phyloP scores from a whole-genome alignment of 2,113 vertebrate genomes.

The Thunnus maccoyii region DNA sequence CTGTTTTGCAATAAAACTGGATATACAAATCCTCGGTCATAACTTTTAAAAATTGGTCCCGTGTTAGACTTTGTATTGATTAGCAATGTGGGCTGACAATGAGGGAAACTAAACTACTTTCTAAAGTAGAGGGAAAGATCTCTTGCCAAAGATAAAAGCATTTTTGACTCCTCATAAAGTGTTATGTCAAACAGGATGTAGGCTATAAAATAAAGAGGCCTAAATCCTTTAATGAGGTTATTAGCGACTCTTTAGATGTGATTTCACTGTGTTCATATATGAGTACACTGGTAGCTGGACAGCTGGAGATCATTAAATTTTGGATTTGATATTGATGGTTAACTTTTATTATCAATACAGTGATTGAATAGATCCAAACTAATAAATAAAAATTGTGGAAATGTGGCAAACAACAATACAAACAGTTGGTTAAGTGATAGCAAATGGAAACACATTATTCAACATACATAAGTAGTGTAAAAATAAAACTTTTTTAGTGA shows the following conservation, averaged over 20 bases:
- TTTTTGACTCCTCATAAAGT: conserved; percentile 13
- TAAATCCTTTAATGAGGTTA: conserved; percentile 9
- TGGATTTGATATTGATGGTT: conserved; percentile 28
- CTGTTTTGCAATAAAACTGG: conserved; percentile 19
- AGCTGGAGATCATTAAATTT: conserved; percentile 28
- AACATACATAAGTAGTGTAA: conserved; percentile 66
- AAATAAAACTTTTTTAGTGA: conserved; percentile 67
- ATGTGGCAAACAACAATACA: conserved; percentile 55
- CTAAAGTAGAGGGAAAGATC: neutral
- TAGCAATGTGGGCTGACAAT: neutral
- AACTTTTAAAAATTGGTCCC: neutral
- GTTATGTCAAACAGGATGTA: conserved; percentile 6
- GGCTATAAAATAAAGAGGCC: conserved; percentile 12
- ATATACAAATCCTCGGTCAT: neutral
- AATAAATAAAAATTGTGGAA: conserved; percentile 77
- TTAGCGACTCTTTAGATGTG: conserved; percentile 15
- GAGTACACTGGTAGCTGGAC: conserved; percentile 18
- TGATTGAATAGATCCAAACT: conserved; percentile 52
- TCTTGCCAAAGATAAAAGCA: conserved; percentile 1
- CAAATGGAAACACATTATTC: conserved; percentile 59
- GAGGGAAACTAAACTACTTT: neutral
- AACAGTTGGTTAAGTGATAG: conserved; percentile 63
- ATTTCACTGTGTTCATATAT: conserved; percentile 11
- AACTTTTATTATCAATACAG: conserved; percentile 69
- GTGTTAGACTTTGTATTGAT: conserved; percentile 1